Evolutionary conservation across 2,113 vertebrate species (phyloP), one percentile per base, ranked within the genome.

Genomic region (Pachypanchax playfairii): DNA sequence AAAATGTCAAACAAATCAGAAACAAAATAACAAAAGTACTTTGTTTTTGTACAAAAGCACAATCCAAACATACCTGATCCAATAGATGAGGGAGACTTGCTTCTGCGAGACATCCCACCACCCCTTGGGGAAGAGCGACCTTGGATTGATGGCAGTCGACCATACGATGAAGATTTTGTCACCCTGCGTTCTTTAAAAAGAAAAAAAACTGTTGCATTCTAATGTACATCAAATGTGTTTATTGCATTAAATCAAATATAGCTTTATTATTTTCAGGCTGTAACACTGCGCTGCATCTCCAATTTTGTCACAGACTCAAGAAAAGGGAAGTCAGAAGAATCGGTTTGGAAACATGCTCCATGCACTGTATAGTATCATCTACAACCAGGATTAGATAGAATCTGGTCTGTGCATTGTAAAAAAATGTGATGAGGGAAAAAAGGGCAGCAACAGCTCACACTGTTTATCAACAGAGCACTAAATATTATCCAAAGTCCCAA

Each of bases 151-250:
- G 96, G 95, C 70, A 99, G 94, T 66, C 97, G 95, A 76, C 96
- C 96, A 73, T 98, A 98, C 1, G 97, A 99, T 60, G 93, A 92
- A 39, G 97, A 99, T 88, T 99, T 99, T 73, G 94, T 91, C 83
- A 99, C 94, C 17, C 96, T 93, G 90, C 97, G 98, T 83, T 98
- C 97, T 99, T 48, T 5, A 28, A 31, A 53, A 21, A 46, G 2
- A 9, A 31, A n/a, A 31, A 9, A 20, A 14, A n/a, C n/a, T n/a
- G n/a, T n/a, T 31, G 11, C 10, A 20, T 21, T 24, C 22, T 2
- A n/a, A n/a, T n/a, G n/a, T n/a, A n/a, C n/a, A n/a, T 54, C 39
- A 51, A 43, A 10, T 12, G 7, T 36, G 28, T 29, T 4, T 29
- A 29, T 17, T 18, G 24, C 22, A 65, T 42, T n/a, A 0, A 62